These are phyloP conservation scores for Cavia porcellus DNA, from an alignment of 2,113 vertebrate species.

Conservation along the genomic window DNA sequence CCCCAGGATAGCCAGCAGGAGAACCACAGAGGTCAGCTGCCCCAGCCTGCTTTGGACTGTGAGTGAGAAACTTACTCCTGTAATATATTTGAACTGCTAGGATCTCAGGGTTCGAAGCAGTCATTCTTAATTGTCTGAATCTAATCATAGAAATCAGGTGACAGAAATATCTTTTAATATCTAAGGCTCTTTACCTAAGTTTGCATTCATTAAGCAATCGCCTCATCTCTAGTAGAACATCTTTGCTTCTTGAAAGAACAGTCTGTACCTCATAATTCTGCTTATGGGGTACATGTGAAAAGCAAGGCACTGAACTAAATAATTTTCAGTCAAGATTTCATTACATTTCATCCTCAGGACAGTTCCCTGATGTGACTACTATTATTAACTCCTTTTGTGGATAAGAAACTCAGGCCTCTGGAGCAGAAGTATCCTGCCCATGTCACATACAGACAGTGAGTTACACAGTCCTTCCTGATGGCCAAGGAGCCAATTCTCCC, in stretches of 20 bases:
- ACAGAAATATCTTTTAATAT: conserved; percentile 5
- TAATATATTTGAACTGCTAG: background rate
- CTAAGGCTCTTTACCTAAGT: background rate
- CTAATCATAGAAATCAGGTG: background rate
- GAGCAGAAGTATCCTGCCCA: background rate
- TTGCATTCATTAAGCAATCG: background rate
- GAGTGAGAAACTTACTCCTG: background rate
- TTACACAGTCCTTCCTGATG: background rate
- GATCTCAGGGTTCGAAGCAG: background rate
- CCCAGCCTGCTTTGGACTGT: background rate
- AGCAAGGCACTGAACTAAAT: background rate
- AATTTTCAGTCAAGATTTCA: background rate
- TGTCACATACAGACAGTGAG: background rate
- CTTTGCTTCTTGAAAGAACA: background rate
- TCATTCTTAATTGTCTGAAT: background rate
- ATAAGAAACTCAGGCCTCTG: background rate
- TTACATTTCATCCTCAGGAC: conserved; percentile 9
- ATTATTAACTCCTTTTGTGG: background rate
- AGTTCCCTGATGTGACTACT: background rate
- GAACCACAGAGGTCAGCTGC: background rate
- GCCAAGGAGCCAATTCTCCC: background rate
- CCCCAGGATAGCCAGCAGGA: background rate
- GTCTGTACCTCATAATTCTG: background rate
- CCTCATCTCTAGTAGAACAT: background rate
- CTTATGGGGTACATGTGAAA: background rate